Conservation (phyloP, 2,797 vertebrate species). For the Aphelocoma californica region DNA sequence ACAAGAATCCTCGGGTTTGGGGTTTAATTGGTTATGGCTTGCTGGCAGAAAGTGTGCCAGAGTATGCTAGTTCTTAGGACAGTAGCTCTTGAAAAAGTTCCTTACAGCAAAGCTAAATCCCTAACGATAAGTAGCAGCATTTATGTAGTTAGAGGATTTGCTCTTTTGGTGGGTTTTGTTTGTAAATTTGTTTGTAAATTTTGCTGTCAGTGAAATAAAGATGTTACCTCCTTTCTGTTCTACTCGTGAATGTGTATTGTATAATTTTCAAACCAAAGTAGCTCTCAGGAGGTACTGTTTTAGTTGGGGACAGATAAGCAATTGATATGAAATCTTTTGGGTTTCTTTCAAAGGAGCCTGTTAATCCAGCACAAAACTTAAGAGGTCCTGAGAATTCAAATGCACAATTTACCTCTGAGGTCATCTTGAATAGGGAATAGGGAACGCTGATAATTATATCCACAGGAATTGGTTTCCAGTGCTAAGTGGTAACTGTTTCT, state of each 20-base stretch:
- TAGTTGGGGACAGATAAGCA: not conserved
- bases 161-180: not conserved
- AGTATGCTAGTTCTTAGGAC: not conserved
- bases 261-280: not conserved
- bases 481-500: not conserved
- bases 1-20: fast-evolving
- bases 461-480: not conserved
- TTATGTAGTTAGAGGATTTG: not conserved
- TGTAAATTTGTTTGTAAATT: not conserved
- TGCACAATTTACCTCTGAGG: not conserved
- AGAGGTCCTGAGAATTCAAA: not conserved
- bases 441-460: not conserved
- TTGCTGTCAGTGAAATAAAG: not conserved
- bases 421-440: not conserved
- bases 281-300: not conserved
- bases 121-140: not conserved
- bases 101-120: not conserved
- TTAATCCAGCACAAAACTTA: not conserved
- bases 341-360: not conserved
- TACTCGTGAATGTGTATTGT: not conserved
- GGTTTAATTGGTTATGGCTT: not conserved
- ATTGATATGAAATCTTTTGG: not conserved
- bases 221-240: not conserved
- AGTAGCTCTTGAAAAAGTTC: not conserved
- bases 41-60: not conserved